Evolutionary conservation across 2,113 vertebrate species (phyloP).

Genomic region (Corythoichthys intestinalis): DNA sequence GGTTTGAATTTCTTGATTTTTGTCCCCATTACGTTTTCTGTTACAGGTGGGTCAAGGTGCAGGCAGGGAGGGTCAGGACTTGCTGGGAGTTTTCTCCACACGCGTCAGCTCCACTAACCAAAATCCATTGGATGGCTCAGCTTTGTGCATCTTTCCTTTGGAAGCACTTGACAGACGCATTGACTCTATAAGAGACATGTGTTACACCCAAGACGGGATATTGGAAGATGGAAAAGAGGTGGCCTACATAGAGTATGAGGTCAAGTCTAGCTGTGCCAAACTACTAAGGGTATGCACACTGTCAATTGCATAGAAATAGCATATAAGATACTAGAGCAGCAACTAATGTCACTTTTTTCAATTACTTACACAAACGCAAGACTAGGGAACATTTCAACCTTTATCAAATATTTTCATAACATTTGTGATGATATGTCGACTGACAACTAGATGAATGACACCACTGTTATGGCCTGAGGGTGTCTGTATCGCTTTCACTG

Average conservation of each 20-base stretch:
- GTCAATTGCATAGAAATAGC: background rate
- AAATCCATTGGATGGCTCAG: conserved; percentile 76
- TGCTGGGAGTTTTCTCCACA: conserved; percentile 88
- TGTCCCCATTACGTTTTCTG: conserved; percentile 20
- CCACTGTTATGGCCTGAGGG: no score
- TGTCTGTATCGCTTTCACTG: no score
- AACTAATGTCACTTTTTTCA: no score
- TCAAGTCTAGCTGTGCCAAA: conserved; percentile 91
- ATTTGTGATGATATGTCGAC: no score
- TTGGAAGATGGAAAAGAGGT: conserved; percentile 71
- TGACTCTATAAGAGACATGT: conserved; percentile 84
- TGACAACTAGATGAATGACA: no score
- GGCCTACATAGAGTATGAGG: conserved; percentile 94
- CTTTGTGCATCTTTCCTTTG: conserved; percentile 84
- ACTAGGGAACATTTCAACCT: no score
- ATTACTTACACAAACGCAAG: no score
- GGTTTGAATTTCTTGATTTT: background rate
- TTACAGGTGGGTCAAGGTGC: conserved; percentile 70
- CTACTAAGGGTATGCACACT: conserved; percentile 79
- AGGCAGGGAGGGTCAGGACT: conserved; percentile 67
- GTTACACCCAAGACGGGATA: conserved; percentile 85
- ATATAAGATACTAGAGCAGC: no score
- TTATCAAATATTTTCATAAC: no score
- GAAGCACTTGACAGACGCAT: conserved; percentile 85
- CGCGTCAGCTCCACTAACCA: conserved; percentile 71